Evolutionary conservation across 2,797 vertebrate species (phyloP).

Genomic region (Smutsia temminckii): DNA sequence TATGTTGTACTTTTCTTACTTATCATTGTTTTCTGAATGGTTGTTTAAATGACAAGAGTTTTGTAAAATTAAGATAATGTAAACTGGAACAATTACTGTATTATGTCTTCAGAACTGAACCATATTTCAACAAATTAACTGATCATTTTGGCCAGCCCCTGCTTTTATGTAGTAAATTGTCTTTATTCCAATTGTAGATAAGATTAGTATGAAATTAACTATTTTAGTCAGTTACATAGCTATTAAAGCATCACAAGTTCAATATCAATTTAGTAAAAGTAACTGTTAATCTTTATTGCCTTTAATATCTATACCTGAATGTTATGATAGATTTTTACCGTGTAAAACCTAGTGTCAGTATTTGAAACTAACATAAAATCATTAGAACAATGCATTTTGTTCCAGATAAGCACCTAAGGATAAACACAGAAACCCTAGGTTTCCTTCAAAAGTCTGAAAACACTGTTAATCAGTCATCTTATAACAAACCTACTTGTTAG

Average conservation of each 20-base stretch:
- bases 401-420: background rate
- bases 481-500: background rate
- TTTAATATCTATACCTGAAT: background rate
- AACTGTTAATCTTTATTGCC: background rate
- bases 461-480: background rate
- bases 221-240: background rate
- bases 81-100: background rate
- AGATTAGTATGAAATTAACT: background rate
- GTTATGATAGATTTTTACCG: background rate
- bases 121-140: background rate
- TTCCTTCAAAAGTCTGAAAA: background rate
- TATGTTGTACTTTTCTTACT: background rate
- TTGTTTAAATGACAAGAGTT: background rate
- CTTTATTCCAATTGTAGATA: background rate
- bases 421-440: background rate
- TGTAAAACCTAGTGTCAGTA: background rate
- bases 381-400: background rate
- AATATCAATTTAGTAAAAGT: background rate
- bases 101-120: background rate
- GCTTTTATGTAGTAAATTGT: background rate
- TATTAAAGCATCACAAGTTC: background rate
- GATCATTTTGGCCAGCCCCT: background rate
- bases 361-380: background rate
- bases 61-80: background rate
- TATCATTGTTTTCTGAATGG: background rate